Base-by-base conservation (phyloP, 2,797 vertebrate species). In the Liparis tanakae region DNA sequence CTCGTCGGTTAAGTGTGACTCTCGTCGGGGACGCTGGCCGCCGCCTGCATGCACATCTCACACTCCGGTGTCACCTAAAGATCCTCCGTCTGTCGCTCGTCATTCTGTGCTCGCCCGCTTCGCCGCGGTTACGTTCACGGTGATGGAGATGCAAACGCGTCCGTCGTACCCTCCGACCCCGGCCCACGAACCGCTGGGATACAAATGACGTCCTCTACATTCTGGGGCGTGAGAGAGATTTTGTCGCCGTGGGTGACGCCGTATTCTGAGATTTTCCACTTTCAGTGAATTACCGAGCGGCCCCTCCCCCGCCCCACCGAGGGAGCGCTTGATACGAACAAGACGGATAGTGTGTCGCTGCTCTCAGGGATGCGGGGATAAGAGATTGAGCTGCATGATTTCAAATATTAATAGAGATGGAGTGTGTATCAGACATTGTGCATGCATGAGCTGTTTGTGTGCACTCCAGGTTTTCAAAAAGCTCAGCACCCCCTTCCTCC, bases 401-500 rank as follows among this genome's bases (percentile, higher is more conserved):
- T 91, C 61, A 89, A 90, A 90, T 89, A 91, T 88, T 87, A 85
- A 91, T 85, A 67, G 56, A 69, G 75, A 84, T 83, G 53, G 67
- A 78, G 83, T 82, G 78, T 81, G 71, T 77, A 80, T 88, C 80
- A 75, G 79, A 82, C 80, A 78, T 84, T 55, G 74, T 81, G 87
- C 81, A 87, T 88, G 90, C 87, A 83, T 82, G 85, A 87, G 82
- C 70, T 80, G 53, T 79, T 88, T 79, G 48, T 85, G 83, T 84
- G 69, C 76, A 71, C 85, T 85, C 69, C 67, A 78, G 72, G 70
- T 86, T 88, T 85, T 81, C 46, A 71, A 78, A 65, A 73, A 82
- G 70, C 86, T 72, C 54, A 71, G 80, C 80, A 76, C 51, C 67
- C 70, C 68, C 65, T 20, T 36, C 81, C 34, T 46, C 50, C 48